Evolutionary conservation across 2,888 invertebrate species (phyloP).

Genomic region (Tinea semifulvella): DNA sequence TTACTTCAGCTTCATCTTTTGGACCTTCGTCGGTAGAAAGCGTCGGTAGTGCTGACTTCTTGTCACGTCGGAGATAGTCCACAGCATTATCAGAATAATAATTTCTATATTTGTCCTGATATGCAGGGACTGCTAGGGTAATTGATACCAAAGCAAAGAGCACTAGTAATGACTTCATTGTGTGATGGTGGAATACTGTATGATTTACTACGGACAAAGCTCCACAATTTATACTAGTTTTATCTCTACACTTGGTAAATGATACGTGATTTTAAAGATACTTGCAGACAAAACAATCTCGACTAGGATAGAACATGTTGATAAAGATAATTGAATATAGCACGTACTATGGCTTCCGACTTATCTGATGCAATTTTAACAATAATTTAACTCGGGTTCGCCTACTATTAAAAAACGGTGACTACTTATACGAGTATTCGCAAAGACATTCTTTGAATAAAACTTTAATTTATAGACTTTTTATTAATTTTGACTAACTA

Average conservation of each 20-base stretch:
- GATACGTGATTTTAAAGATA: constrained; percentile 2
- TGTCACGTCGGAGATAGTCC: not conserved
- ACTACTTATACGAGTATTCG: too few species aligned
- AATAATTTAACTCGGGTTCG: too few species aligned
- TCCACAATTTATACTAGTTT: constrained; percentile 38
- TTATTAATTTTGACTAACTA: too few species aligned
- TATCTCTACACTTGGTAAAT: not conserved
- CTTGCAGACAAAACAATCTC: not conserved
- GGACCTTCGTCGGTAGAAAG: not conserved
- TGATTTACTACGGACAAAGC: constrained; percentile 16
- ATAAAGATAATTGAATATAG: too few species aligned
- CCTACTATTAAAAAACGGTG: too few species aligned
- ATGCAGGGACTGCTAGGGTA: constrained; percentile 40
- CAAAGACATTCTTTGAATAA: too few species aligned
- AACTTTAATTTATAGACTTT: too few species aligned
- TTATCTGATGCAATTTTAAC: too few species aligned
- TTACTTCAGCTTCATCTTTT: not conserved
- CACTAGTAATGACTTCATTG: constrained; percentile 50
- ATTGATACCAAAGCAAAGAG: constrained; percentile 38
- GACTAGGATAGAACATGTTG: too few species aligned
- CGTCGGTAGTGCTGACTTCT: not conserved
- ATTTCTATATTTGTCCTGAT: too few species aligned
- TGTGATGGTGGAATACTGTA: constrained; percentile 23
- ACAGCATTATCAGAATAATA: too few species aligned
- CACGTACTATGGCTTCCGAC: too few species aligned